These are phyloP conservation scores for Phoxinus dragarum DNA, from an alignment of 2,797 vertebrate species.

Conservation along the genomic window DNA sequence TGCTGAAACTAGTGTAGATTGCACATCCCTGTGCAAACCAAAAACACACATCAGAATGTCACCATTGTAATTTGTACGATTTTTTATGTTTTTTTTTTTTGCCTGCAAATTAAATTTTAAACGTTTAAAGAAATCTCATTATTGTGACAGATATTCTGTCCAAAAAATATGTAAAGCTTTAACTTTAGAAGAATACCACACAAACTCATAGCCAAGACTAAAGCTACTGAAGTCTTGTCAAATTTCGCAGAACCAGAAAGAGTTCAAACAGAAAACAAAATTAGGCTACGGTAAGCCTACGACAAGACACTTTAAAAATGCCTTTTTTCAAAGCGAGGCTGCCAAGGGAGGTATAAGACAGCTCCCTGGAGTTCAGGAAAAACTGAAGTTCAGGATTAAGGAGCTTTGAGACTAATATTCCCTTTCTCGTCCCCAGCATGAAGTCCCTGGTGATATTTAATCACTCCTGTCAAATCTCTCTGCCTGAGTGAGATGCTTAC, in stretches of 20 bases:
- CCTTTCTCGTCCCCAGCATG: neutral
- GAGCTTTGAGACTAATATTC: conserved; percentile 21
- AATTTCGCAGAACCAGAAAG: neutral
- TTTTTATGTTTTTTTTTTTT: neutral
- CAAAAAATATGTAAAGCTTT: neutral
- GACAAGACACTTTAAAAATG: neutral
- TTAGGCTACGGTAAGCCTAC: neutral
- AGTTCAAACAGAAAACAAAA: neutral
- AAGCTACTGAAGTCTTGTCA: neutral
- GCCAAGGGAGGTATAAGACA: conserved; percentile 2
- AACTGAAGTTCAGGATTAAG: conserved; percentile 8
- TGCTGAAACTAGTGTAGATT: conserved; percentile 36
- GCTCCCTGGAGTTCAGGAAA: neutral
- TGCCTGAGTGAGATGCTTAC: conserved; percentile 8
- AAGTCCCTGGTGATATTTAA: conserved; percentile 42
- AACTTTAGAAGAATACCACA: neutral
- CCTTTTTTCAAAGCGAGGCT: neutral
- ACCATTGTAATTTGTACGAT: neutral
- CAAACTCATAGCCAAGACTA: neutral
- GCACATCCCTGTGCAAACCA: neutral
- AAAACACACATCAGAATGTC: neutral
- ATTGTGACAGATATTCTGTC: neutral
- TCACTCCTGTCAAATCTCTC: conserved; percentile 26
- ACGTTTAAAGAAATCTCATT: neutral
- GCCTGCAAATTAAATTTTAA: neutral